A percentile compares a stretch with the other conserved stretches of the same genome.
phyloP scores from a whole-genome alignment of 1,140 invertebrate species.

The Magallana gigas region DNA sequence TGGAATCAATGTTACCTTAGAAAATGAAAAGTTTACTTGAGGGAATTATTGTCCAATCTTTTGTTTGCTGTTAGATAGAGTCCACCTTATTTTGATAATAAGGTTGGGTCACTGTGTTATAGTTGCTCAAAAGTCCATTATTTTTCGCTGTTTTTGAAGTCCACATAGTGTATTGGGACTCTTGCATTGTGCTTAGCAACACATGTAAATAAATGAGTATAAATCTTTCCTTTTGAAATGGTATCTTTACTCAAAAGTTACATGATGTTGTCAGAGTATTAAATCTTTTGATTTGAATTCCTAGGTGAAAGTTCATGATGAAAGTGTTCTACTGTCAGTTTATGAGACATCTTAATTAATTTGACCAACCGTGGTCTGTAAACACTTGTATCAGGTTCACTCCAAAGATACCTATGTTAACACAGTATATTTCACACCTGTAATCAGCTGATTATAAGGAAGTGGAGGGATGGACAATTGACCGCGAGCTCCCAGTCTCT shows the following conservation, averaged over 20 bases:
- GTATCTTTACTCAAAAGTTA: conserved; percentile 16
- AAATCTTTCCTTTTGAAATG: conserved; percentile 20
- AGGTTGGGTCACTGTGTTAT: conserved; percentile 4
- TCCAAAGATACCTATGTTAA: neutral
- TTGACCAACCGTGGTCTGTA: neutral
- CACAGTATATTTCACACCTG: conserved; percentile 14
- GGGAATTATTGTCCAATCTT: conserved; percentile 35
- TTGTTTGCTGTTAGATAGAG: conserved; percentile 22
- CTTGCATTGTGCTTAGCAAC: conserved; percentile 17
- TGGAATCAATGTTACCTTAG: neutral
- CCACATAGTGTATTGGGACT: neutral
- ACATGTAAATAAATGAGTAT: neutral
- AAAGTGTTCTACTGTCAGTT: conserved; percentile 3
- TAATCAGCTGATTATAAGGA: conserved; percentile 31
- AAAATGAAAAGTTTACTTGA: conserved; percentile 17
- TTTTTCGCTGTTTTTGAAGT: conserved; percentile 7
- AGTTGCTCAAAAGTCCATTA: neutral
- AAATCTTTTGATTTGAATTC: neutral
- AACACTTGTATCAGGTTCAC: neutral
- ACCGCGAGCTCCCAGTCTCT: neutral
- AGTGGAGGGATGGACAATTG: neutral
- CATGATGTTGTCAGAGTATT: neutral
- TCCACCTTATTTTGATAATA: conserved; percentile 9
- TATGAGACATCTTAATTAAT: conserved; percentile 29
- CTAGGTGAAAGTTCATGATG: neutral